Percentiles rank a stretch among this genome's conserved stretches.
These are phyloP conservation scores for Proteles cristata DNA, from an alignment of 2,113 vertebrate genomes.

Conservation along the genomic window DNA sequence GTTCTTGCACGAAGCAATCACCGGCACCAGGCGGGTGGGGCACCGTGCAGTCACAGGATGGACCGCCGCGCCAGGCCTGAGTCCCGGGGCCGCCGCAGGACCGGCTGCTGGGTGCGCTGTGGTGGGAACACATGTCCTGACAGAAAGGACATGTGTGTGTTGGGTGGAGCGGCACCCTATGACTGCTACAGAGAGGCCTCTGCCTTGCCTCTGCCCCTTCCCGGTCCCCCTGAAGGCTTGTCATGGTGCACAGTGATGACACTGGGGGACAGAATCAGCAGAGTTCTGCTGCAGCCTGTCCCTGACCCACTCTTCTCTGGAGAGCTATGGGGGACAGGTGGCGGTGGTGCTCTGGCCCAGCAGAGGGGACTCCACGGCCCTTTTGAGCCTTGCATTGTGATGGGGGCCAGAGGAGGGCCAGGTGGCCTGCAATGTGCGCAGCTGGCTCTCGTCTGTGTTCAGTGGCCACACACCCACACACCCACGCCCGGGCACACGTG, in stretches of 20 bases:
- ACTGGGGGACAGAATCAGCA: too few relatives aligned
- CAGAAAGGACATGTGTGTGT: neutral
- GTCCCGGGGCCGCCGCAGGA: neutral
- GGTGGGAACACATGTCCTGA: neutral
- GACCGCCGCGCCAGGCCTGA: neutral
- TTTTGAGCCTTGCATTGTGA: neutral
- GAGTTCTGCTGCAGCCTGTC: neutral
- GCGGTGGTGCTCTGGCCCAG: neutral
- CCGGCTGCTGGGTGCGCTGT: neutral
- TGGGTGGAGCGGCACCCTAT: neutral
- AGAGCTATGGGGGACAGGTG: neutral
- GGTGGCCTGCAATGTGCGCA: neutral
- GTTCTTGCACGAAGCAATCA: neutral
- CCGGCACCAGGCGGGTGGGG: neutral
- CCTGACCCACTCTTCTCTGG: neutral
- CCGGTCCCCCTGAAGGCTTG: too few relatives aligned
- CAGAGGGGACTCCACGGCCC: too few relatives aligned
- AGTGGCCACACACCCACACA: neutral
- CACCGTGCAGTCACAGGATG: neutral
- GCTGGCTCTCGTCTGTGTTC: neutral
- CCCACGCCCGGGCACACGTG: rapidly evolving
- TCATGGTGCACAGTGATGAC: rapidly evolving
- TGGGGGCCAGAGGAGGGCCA: neutral
- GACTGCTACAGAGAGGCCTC: neutral
- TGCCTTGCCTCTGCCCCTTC: neutral